A percentile compares a stretch with the other conserved stretches of the same genome.
phyloP scores from a whole-genome alignment of 1,140 invertebrate genomes.

The Idris sp. region DNA sequence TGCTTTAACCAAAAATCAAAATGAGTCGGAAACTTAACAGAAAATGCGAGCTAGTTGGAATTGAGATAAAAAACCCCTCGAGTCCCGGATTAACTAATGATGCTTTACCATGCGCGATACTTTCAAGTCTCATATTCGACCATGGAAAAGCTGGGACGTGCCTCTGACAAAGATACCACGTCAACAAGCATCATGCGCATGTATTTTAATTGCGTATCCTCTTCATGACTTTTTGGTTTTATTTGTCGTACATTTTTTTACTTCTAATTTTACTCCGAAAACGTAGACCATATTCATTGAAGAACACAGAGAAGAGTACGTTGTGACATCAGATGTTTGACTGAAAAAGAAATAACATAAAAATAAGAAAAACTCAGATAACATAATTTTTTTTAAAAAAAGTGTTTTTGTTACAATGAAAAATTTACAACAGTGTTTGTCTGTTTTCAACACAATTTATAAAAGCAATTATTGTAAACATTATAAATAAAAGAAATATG shows the following conservation, averaged over 20 bases:
- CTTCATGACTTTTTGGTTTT: constrained; percentile 9
- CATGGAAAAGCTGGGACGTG: constrained; percentile 55
- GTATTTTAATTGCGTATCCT: constrained; percentile 53
- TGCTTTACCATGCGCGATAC: constrained; percentile 66
- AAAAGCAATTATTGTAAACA: too few relatives aligned
- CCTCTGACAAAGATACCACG: constrained; percentile 51
- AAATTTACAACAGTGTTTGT: too few relatives aligned
- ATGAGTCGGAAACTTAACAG: constrained; percentile 26
- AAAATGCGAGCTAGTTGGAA: constrained; percentile 29
- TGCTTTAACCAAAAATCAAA: too few relatives aligned
- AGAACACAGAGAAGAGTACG: too few relatives aligned
- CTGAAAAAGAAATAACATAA: too few relatives aligned
- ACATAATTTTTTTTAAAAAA: too few relatives aligned
- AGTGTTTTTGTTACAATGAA: too few relatives aligned
- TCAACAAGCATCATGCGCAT: constrained; percentile 36
- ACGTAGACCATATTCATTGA: constrained; percentile 36
- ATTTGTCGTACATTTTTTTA: background rate
- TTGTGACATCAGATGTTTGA: too few relatives aligned
- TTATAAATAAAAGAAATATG: too few relatives aligned
- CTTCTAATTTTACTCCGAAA: constrained; percentile 37
- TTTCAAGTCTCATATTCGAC: constrained; percentile 52
- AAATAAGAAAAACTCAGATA: too few relatives aligned
- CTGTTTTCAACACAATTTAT: too few relatives aligned
- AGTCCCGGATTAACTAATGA: constrained; percentile 68
- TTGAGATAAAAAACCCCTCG: constrained; percentile 46